Evolutionary conservation across 2,113 vertebrate genomes (phyloP).

Genomic region (Propithecus coquereli): DNA sequence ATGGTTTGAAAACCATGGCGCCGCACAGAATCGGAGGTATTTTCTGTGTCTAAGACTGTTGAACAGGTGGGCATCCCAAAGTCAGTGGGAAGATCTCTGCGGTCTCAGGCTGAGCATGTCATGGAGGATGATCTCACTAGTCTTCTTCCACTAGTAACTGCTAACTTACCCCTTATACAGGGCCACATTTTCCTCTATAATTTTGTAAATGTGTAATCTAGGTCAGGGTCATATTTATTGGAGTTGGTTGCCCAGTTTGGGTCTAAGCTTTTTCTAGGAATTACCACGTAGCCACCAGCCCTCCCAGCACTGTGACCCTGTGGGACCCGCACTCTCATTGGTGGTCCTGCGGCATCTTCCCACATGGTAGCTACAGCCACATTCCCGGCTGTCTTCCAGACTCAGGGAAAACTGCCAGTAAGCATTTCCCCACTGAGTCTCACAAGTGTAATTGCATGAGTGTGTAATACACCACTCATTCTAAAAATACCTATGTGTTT

Average conservation of each 20-base stretch:
- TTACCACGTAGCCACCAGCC: not conserved
- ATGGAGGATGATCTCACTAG: not conserved
- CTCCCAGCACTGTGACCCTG: accelerated
- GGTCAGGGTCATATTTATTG: not conserved
- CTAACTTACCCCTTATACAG: not conserved
- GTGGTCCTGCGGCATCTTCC: not conserved
- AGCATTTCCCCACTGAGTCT: not conserved
- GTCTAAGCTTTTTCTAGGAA: not conserved
- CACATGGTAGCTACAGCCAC: not conserved
- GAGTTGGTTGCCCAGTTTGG: not conserved
- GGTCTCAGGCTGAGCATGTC: not conserved
- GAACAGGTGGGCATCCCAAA: not conserved
- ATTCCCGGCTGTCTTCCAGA: not conserved
- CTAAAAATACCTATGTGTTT: not conserved
- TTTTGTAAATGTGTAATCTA: not conserved
- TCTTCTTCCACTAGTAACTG: not conserved
- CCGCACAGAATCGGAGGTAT: not conserved
- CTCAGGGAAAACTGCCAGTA: not conserved
- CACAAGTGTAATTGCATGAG: not conserved
- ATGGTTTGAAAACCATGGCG: not conserved
- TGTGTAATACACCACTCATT: not conserved
- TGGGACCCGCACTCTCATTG: accelerated
- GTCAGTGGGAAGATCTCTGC: not conserved
- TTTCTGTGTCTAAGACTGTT: not conserved
- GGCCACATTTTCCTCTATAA: not conserved